Conservation (phyloP, 2,113 vertebrate species). For the Oryzias curvinotus region DNA sequence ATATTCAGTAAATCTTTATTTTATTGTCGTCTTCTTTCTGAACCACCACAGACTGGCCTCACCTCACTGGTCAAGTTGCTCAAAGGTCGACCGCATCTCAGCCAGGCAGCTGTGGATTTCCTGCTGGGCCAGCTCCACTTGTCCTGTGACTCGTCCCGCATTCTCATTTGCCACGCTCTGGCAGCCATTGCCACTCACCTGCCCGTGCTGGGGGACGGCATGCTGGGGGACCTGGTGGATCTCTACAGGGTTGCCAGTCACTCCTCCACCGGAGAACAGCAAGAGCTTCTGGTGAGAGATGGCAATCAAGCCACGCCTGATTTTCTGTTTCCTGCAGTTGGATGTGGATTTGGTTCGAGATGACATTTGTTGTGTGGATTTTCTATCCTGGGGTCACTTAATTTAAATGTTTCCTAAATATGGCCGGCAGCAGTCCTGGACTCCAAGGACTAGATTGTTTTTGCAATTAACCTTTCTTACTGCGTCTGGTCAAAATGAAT, state of each 20-base stretch:
- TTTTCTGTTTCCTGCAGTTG: not conserved
- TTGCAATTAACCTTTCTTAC: too few relatives aligned
- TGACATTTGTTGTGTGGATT: not conserved
- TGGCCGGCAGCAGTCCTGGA: too few relatives aligned
- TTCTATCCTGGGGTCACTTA: too few relatives aligned
- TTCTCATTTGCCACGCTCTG: slow-evolving; percentile 92
- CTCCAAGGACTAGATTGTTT: too few relatives aligned
- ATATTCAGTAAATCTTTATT: too few relatives aligned
- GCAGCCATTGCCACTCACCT: slow-evolving; percentile 93
- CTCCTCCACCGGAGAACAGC: slow-evolving; percentile 88
- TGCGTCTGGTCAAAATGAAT: too few relatives aligned
- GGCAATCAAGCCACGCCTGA: not conserved
- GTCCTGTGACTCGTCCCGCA: slow-evolving; percentile 84
- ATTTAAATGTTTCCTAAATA: too few relatives aligned
- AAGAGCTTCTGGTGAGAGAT: slow-evolving; percentile 90
- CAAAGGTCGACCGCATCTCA: slow-evolving; percentile 88
- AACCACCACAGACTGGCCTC: slow-evolving; percentile 80
- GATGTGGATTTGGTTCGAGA: not conserved
- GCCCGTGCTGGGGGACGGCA: slow-evolving; percentile 90
- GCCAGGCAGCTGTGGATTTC: slow-evolving; percentile 90
- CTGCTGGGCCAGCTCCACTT: slow-evolving; percentile 88
- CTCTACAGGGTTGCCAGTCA: slow-evolving; percentile 87
- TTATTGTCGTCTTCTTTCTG: not conserved
- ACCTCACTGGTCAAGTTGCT: slow-evolving; percentile 92
- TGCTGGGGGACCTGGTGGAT: slow-evolving; percentile 92